These are phyloP conservation scores for Streptopelia turtur DNA, from an alignment of 2,797 vertebrate species.

Conservation along the genomic window DNA sequence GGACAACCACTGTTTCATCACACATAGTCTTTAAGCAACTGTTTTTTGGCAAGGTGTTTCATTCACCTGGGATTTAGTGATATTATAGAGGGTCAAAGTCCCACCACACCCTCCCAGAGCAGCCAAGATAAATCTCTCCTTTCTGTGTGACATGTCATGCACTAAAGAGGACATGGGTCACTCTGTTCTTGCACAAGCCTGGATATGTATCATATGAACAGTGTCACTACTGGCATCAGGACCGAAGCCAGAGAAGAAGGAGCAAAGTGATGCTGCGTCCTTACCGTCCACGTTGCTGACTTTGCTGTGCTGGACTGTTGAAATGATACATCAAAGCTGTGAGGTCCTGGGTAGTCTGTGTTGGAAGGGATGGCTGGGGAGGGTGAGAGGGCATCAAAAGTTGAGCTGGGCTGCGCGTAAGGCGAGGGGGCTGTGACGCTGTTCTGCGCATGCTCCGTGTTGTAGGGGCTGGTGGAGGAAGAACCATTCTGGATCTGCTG, in stretches of 20 bases:
- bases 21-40: fast-evolving
- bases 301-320: conserved; percentile 99
- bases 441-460: conserved; percentile 94
- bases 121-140: conserved; percentile 15
- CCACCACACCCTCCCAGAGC: conserved; percentile 49
- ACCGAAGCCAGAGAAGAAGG: not conserved
- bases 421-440: conserved; percentile 95
- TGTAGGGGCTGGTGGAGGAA: conserved; percentile 96
- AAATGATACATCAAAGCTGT: conserved; percentile 98
- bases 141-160: not conserved
- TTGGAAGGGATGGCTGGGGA: conserved; percentile 99
- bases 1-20: not conserved
- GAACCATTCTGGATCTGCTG: conserved; percentile 97
- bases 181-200: not conserved
- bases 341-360: conserved; percentile 97
- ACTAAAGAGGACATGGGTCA: not conserved
- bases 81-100: conserved; percentile 23
- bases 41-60: not conserved
- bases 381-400: conserved; percentile 95
- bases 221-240: not conserved
- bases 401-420: conserved; percentile 97
- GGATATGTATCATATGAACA: fast-evolving
- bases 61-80: conserved; percentile 43
- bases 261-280: not conserved
- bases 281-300: conserved; percentile 99